These are phyloP conservation scores for Panagrolaimus sp. DNA, from an alignment of 1,140 invertebrate species.

Conservation along the genomic window DNA sequence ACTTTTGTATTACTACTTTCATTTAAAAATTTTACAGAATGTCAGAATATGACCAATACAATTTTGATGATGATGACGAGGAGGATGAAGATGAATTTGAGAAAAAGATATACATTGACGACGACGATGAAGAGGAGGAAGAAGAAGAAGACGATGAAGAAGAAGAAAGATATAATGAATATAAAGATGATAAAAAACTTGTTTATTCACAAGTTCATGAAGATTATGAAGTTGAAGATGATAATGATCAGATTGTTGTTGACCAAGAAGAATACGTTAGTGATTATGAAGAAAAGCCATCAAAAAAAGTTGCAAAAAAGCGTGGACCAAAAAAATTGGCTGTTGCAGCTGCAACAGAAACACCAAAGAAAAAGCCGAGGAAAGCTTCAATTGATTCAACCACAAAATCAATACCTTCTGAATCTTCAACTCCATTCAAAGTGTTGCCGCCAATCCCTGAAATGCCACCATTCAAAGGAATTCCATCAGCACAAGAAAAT, in stretches of 20 bases:
- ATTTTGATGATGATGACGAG: neutral
- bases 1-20: neutral
- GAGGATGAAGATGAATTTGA: neutral
- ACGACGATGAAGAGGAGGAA: neutral
- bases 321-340: neutral
- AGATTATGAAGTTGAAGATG: neutral
- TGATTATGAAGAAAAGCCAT: slow-evolving; percentile 3
- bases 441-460: too few species aligned
- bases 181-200: neutral
- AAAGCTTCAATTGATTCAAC: neutral
- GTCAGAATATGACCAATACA: neutral
- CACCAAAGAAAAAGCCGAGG: neutral
- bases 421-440: too few species aligned
- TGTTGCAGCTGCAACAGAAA: neutral
- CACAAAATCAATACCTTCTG: too few species aligned
- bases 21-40: neutral
- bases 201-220: too few species aligned
- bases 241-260: neutral
- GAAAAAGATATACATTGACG: slow-evolving; percentile 10
- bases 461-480: too few species aligned
- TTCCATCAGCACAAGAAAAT: neutral
- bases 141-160: neutral
- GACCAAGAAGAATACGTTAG: neutral
- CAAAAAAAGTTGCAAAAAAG: neutral
- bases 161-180: too few species aligned